Conservation (phyloP, 2,888 invertebrate genomes). For the Deroplatys truncata region DNA sequence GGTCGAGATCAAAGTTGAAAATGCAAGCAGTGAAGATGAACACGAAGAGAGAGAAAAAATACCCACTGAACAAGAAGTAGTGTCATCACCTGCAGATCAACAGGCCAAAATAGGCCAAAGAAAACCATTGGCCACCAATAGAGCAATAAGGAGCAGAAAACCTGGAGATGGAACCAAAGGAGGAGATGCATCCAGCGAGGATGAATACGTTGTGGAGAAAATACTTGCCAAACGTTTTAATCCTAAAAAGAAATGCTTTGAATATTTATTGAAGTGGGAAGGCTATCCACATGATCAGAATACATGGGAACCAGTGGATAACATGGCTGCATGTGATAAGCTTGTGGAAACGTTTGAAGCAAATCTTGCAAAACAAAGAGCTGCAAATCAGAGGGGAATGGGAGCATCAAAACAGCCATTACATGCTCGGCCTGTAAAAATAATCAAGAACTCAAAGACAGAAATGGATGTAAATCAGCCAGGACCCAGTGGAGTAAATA, state of each 20-base stretch:
- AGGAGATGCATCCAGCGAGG: conserved; percentile 30
- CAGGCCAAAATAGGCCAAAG: neutral
- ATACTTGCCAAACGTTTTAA: conserved; percentile 81
- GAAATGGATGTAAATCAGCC: neutral
- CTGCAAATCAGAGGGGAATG: conserved; percentile 36
- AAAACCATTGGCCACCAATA: conserved; percentile 1
- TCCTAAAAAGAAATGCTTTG: conserved; percentile 69
- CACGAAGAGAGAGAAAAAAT: neutral
- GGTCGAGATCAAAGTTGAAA: conserved; percentile 11
- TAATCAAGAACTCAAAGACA: neutral
- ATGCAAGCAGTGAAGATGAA: conserved; percentile 5
- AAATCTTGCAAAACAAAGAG: conserved; percentile 70
- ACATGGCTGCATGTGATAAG: conserved; percentile 71
- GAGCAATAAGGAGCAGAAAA: neutral
- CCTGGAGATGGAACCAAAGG: conserved; percentile 11
- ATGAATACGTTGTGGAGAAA: conserved; percentile 73
- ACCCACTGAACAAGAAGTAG: neutral
- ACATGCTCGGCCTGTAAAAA: neutral
- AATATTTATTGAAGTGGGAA: conserved; percentile 84
- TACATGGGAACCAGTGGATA: conserved; percentile 79
- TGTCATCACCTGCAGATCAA: neutral
- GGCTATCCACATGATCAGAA: conserved; percentile 73
- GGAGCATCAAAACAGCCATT: neutral
- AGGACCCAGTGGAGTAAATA: conserved; percentile 17
- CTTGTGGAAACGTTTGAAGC: conserved; percentile 77